phyloP scores from a whole-genome alignment of 2,888 invertebrate genomes.

The Melinaea marsaeus region DNA sequence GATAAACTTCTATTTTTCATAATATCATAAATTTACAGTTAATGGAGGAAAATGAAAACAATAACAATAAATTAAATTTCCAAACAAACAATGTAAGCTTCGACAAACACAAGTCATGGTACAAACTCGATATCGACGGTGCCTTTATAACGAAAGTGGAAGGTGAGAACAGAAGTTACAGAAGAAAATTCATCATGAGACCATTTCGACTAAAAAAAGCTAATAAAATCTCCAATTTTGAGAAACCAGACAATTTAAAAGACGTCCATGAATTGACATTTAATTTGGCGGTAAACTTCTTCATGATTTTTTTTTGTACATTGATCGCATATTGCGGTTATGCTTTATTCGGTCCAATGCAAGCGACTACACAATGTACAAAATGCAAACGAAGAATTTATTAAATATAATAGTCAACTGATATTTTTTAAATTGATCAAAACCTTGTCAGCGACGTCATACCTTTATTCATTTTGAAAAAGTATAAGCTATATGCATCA shows the following conservation, averaged over 20 bases:
- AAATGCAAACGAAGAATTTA: background rate
- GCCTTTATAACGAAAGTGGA: constrained; percentile 27
- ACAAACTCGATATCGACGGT: constrained; percentile 34
- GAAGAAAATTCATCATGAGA: background rate
- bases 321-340: constrained; percentile 14
- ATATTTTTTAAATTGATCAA: background rate
- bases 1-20: background rate
- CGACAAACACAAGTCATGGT: constrained; percentile 35
- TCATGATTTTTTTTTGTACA: constrained; percentile 10
- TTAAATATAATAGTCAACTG: background rate
- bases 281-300: constrained; percentile 19
- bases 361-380: background rate
- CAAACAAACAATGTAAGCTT: background rate
- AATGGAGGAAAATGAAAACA: constrained; percentile 5
- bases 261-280: constrained; percentile 16
- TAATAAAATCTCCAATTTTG: constrained; percentile 11
- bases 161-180: background rate
- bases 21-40: constrained; percentile 9
- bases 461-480: no score
- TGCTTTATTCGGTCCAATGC: constrained; percentile 7
- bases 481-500: no score
- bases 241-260: constrained; percentile 1
- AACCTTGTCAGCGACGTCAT: no score
- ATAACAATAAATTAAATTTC: constrained; percentile 6
- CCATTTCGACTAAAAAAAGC: background rate